Conservation (phyloP, 2,113 vertebrate genomes). For the Brachyhypopomus gauderio region DNA sequence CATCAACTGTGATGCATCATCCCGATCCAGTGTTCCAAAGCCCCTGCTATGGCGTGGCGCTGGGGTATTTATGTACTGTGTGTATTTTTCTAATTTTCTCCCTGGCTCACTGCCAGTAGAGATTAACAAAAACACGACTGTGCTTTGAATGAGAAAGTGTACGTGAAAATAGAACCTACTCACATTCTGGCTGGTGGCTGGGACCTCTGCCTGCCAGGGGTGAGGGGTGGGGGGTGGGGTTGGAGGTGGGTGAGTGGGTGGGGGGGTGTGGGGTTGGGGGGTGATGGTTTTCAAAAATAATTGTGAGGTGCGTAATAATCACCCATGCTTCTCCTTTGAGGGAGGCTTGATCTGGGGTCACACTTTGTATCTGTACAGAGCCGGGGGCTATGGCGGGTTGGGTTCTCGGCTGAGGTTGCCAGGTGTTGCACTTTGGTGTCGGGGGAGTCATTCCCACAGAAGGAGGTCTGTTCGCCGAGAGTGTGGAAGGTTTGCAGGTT, state of each 20-base stretch:
- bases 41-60: background rate
- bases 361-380: constrained; percentile 35
- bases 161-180: constrained; percentile 67
- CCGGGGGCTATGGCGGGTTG: no score
- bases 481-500: no score
- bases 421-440: background rate
- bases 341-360: constrained; percentile 58
- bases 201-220: constrained; percentile 62
- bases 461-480: no score
- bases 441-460: no score
- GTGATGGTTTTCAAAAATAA: constrained; percentile 78
- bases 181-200: constrained; percentile 72
- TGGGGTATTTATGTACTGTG: constrained; percentile 63
- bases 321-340: constrained; percentile 66
- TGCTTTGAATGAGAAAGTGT: constrained; percentile 71
- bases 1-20: constrained; percentile 65
- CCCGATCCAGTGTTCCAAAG: constrained; percentile 63
- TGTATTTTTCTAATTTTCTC: constrained; percentile 70
- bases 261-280: no score
- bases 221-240: constrained; percentile 70
- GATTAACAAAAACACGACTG: constrained; percentile 73
- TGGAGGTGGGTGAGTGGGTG: constrained; percentile 71
- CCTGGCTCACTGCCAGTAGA: constrained; percentile 66
- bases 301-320: constrained; percentile 73
- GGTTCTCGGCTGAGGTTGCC: constrained; percentile 31